Conservation (phyloP, 2,113 vertebrate species). For the Erythrolamprus reginae region DNA sequence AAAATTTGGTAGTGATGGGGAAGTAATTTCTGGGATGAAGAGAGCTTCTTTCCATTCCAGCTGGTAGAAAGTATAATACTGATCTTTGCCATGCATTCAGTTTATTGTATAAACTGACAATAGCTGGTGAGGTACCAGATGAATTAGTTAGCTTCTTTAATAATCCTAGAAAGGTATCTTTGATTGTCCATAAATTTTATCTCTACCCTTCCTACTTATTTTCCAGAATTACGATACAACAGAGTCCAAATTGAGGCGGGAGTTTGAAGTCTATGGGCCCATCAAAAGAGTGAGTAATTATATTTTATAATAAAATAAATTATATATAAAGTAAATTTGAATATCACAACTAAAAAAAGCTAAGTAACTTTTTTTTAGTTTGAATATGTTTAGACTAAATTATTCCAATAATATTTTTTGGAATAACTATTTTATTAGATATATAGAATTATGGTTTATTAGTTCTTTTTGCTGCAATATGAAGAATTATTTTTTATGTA, state of each 20-base stretch:
- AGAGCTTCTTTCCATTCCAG: neutral
- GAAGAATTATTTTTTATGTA: no score
- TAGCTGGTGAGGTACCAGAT: neutral
- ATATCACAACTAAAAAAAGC: no score
- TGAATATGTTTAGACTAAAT: no score
- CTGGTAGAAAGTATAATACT: neutral
- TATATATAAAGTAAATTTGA: no score
- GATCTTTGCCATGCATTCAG: neutral
- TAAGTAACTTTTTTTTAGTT: no score
- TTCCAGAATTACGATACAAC: constrained; percentile 90
- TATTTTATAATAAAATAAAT: no score
- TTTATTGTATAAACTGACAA: neutral
- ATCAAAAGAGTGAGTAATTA: constrained; percentile 87
- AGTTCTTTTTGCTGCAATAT: no score
- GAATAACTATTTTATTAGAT: no score
- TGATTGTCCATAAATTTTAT: neutral
- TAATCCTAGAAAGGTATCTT: neutral
- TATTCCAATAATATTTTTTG: no score
- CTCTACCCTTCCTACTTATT: neutral
- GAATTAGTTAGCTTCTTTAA: neutral
- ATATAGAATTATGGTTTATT: no score
- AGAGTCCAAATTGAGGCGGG: constrained; percentile 89
- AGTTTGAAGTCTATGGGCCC: constrained; percentile 92
- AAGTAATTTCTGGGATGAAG: neutral
- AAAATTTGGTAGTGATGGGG: neutral